Percentiles rank a stretch among this genome's conserved stretches.
Conservation (phyloP, 2,888 invertebrate species). For the Molanna angustata region DNA sequence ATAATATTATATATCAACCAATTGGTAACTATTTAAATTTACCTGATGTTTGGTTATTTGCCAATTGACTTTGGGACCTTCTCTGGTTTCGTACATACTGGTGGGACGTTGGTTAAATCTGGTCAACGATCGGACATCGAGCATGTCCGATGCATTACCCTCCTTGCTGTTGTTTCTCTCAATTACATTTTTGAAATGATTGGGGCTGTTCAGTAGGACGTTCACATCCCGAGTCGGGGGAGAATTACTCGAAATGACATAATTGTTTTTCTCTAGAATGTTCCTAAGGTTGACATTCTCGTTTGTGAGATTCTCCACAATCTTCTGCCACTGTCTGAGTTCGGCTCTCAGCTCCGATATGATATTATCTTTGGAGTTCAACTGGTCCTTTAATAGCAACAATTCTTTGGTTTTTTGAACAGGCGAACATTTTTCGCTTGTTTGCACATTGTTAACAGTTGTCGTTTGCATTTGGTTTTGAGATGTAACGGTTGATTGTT, state of each 20-base stretch:
- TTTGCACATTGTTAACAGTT: constrained; percentile 6
- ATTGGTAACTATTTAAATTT: too few relatives aligned
- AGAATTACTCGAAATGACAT: constrained; percentile 42
- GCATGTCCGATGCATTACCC: constrained; percentile 50
- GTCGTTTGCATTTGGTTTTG: constrained; percentile 34
- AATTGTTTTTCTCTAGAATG: constrained; percentile 49
- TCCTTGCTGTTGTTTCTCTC: constrained; percentile 50
- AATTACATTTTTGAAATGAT: constrained; percentile 12
- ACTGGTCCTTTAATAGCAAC: constrained; percentile 51
- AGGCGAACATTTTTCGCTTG: constrained; percentile 4
- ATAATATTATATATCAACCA: too few relatives aligned
- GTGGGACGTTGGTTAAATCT: constrained; percentile 67
- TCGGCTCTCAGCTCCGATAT: constrained; percentile 65
- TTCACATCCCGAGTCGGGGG: constrained; percentile 36
- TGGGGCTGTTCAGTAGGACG: constrained; percentile 12
- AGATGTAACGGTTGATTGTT: constrained; percentile 36
- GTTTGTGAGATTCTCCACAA: constrained; percentile 72
- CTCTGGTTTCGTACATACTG: constrained; percentile 85
- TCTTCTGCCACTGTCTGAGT: constrained; percentile 59
- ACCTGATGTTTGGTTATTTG: constrained; percentile 60
- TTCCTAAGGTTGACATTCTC: constrained; percentile 78
- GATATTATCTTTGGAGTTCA: constrained; percentile 62
- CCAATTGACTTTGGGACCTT: constrained; percentile 63
- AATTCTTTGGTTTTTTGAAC: constrained; percentile 38
- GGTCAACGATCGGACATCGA: constrained; percentile 44